Evolutionary conservation across 2,888 invertebrate species (phyloP).

Genomic region (Eucriotettix oculatus): DNA sequence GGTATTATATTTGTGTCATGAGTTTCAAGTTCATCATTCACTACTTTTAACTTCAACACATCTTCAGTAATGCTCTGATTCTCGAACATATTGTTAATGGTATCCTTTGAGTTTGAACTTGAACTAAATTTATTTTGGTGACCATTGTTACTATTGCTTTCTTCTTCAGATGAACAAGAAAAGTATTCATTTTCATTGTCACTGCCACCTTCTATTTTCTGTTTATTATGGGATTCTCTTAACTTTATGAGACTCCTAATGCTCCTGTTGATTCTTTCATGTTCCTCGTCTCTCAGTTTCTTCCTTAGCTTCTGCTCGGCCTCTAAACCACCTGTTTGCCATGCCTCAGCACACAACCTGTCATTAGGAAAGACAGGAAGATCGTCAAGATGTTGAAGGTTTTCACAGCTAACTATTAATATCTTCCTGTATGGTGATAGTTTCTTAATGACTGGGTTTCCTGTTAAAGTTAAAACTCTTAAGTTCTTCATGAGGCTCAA

Average conservation of each 20-base stretch:
- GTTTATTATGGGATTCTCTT: background rate
- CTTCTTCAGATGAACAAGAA: no score
- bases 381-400: conserved; percentile 74
- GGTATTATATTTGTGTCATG: no score
- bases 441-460: conserved; percentile 72
- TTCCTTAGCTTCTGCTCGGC: conserved; percentile 50
- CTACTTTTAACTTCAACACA: no score
- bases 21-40: no score
- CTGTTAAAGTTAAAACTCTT: conserved; percentile 67
- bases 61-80: no score
- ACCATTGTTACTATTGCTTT: no score
- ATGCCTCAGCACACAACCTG: conserved; percentile 85
- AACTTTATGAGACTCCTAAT: background rate
- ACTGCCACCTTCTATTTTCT: background rate
- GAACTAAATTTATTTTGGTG: no score
- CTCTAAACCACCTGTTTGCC: conserved; percentile 55
- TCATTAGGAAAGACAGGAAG: conserved; percentile 81
- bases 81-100: no score
- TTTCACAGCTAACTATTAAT: conserved; percentile 52
- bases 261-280: background rate
- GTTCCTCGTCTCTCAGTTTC: conserved; percentile 55
- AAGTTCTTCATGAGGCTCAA: conserved; percentile 51
- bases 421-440: conserved; percentile 76
- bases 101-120: no score
- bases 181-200: no score